These are phyloP conservation scores for Galleria mellonella DNA, from an alignment of 1,140 invertebrate genomes.

Conservation along the genomic window DNA sequence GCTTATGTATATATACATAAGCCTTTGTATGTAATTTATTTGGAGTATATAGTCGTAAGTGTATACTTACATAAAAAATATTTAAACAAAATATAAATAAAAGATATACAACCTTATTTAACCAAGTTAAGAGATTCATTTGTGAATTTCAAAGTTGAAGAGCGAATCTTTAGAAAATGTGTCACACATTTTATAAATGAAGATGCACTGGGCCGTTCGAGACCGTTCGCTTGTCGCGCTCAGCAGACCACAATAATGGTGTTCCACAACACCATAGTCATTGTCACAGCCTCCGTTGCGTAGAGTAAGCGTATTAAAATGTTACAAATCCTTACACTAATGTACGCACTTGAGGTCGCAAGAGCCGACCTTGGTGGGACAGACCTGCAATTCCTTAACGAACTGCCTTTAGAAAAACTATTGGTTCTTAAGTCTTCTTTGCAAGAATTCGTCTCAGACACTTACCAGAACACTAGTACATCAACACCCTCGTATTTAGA, in stretches of 20 bases:
- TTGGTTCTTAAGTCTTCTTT: constrained; percentile 57
- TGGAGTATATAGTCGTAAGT: too few relatives aligned
- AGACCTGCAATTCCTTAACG: constrained; percentile 53
- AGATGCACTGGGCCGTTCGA: constrained; percentile 20
- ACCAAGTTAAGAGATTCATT: too few relatives aligned
- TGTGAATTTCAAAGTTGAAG: too few relatives aligned
- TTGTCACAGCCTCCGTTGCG: constrained; percentile 4
- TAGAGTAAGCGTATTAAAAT: constrained; percentile 18
- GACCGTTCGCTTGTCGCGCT: constrained; percentile 37
- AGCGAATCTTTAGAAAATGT: too few relatives aligned
- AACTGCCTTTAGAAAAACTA: constrained; percentile 60
- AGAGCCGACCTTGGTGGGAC: constrained; percentile 23
- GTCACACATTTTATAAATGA: too few relatives aligned
- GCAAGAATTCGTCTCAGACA: constrained; percentile 30
- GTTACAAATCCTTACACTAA: constrained; percentile 22
- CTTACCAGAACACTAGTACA: constrained; percentile 36
- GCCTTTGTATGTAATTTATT: too few relatives aligned
- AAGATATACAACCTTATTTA: too few relatives aligned
- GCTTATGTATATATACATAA: too few relatives aligned
- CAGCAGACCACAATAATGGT: constrained; percentile 46
- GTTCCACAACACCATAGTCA: constrained; percentile 5
- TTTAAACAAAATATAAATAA: too few relatives aligned
- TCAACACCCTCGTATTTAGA: constrained; percentile 28
- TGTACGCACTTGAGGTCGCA: constrained; percentile 15
- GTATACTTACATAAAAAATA: too few relatives aligned